Percentiles rank a stretch among this genome's conserved stretches.
Conservation (phyloP, 1,140 invertebrate genomes). For the Octopus bimaculoides region DNA sequence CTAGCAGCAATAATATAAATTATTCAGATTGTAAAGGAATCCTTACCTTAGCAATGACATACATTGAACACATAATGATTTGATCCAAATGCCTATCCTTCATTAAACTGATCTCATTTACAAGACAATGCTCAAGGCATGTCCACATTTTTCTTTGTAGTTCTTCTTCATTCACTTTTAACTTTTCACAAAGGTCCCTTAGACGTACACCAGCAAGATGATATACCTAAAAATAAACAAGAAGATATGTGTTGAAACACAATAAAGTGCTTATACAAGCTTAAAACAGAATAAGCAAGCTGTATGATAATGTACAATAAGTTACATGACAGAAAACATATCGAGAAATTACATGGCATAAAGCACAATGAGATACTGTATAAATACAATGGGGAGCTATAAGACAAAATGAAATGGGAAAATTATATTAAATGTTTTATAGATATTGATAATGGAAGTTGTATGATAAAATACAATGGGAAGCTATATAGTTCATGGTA, state of each 20-base stretch:
- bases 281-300: not conserved
- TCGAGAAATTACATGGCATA: not conserved
- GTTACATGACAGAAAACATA: too few species aligned
- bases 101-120: slow-evolving; percentile 70
- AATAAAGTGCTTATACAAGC: not conserved
- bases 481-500: too few species aligned
- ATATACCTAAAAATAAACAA: slow-evolving; percentile 77
- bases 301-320: too few species aligned
- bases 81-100: slow-evolving; percentile 93
- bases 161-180: slow-evolving; percentile 75
- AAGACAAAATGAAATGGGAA: too few species aligned
- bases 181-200: slow-evolving; percentile 81
- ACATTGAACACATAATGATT: slow-evolving; percentile 97
- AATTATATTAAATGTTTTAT: too few species aligned
- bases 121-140: slow-evolving; percentile 88
- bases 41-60: slow-evolving; percentile 88
- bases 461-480: too few species aligned
- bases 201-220: slow-evolving; percentile 85
- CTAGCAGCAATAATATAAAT: too few species aligned
- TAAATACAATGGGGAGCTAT: too few species aligned
- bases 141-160: slow-evolving; percentile 87
- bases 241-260: not conserved
- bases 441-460: too few species aligned
- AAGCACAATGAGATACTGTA: too few species aligned
- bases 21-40: too few species aligned